A percentile compares a stretch with the other conserved stretches of the same genome.
Evolutionary conservation across 2,888 invertebrate species (phyloP).

Genomic region (Coelinius sp.): DNA sequence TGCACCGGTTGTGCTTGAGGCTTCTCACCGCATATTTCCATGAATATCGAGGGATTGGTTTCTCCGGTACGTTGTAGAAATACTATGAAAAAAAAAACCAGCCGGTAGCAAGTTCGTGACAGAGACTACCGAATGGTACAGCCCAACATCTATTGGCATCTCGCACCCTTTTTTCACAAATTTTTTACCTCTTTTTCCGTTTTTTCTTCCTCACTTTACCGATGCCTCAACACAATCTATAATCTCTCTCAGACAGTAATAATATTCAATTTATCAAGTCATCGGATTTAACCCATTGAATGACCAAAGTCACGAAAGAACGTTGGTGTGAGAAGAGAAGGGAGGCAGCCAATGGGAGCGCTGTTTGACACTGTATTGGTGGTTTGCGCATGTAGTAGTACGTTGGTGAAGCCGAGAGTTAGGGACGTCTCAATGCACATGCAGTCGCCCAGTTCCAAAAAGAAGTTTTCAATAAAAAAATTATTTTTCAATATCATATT

Average conservation of each 20-base stretch:
- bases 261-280: not conserved
- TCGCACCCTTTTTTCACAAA: not conserved
- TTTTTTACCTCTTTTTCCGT: not conserved
- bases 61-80: conserved; percentile 4
- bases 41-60: conserved; percentile 41
- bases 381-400: too few species aligned
- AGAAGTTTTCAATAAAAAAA: too few species aligned
- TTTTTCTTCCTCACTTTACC: not conserved
- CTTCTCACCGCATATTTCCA: conserved; percentile 41
- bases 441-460: too few species aligned
- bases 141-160: conserved; percentile 6
- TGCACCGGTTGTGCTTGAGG: conserved; percentile 35
- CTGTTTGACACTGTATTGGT: too few species aligned
- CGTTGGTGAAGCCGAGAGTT: too few species aligned
- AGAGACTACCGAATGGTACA: not conserved
- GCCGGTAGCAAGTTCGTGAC: not conserved
- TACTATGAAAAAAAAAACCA: conserved; percentile 3
- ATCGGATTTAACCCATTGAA: too few species aligned
- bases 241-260: not conserved
- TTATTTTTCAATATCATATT: too few species aligned
- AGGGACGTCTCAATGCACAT: too few species aligned
- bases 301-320: too few species aligned
- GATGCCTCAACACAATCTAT: not conserved
- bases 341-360: too few species aligned
- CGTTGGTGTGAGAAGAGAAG: too few species aligned